Base-by-base conservation (phyloP, 2,888 invertebrate species). In the Ophraella communa region DNA sequence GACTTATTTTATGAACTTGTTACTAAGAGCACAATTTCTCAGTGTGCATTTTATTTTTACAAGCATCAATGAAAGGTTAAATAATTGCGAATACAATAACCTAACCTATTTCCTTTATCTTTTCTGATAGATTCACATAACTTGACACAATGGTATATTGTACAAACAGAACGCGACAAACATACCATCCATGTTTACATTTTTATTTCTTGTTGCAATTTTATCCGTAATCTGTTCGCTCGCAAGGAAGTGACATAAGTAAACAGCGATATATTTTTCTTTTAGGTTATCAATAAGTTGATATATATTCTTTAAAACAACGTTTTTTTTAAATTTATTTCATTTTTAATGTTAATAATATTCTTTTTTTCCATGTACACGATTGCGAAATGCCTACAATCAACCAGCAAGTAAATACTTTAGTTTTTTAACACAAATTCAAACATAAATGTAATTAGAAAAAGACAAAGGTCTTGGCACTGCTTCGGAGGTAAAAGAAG, bases 221-320 rank as follows among this genome's bases (percentile, higher is more conserved):
- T 39, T 42, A 51, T 51, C 51, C 49, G 49, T 55, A 30, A 60
- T 60, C 44, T 60, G 39, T 17, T 39, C 44, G n/a, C 27, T 54
- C 20, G 57, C 52, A 57, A 57, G 61, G 61, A 65, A 65, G 61
- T 65, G 65, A 57, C 61, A 65, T 65, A 65, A 61, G 65, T 61
- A 44, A 61, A 65, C 57, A 65, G 44, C 44, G 39, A 61, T 60
- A 57, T 55, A 53, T 44, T 53, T 56, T 60, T 57, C 55, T 61
- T 65, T 20, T 65, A 61, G 65, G 65, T 65, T 65, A 65, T 62
- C 65, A 51, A 14, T 33, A 4, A 44, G n/a, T n/a, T 27, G 49
- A 7, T 51, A 8, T 27, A 27, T 5, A 7, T 17, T 23, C 42
- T 21, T 17, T 49, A n/a, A n/a, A n/a, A n/a, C n/a, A n/a, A n/a